These are phyloP conservation scores for Uromys caudimaculatus DNA, from an alignment of 2,797 vertebrate species.

Conservation along the genomic window DNA sequence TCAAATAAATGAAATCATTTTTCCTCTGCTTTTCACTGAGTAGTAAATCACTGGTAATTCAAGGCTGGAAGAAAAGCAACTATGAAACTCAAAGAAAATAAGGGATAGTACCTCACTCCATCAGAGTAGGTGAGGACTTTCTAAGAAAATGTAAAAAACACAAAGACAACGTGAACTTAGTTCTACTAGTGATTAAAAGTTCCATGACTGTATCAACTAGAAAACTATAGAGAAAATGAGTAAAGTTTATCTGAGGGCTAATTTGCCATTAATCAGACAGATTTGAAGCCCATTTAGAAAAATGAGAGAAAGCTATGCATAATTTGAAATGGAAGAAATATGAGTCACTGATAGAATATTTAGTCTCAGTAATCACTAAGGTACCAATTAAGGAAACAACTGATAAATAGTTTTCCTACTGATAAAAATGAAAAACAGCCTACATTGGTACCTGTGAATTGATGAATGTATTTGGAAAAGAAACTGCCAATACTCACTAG, in stretches of 20 bases:
- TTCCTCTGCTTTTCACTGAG: constrained; percentile 78
- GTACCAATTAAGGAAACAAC: constrained; percentile 35
- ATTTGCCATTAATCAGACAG: constrained; percentile 34
- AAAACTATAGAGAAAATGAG: constrained; percentile 31
- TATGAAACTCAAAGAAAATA: constrained; percentile 72
- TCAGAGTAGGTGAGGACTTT: constrained; percentile 55
- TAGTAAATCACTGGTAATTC: constrained; percentile 79
- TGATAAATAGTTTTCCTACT: not conserved
- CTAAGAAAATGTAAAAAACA: constrained; percentile 68
- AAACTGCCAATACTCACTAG: not conserved
- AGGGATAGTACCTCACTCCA: not conserved
- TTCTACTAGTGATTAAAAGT: constrained; percentile 21
- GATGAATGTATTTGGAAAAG: not conserved
- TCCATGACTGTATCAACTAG: not conserved
- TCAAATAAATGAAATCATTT: constrained; percentile 83
- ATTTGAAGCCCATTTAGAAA: constrained; percentile 8
- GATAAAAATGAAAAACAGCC: constrained; percentile 38
- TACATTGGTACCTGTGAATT: constrained; percentile 35
- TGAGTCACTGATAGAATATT: constrained; percentile 29
- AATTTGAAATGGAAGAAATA: constrained; percentile 41
- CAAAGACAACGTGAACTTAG: constrained; percentile 17
- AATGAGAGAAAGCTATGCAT: not conserved
- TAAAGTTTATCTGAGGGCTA: not conserved
- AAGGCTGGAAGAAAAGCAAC: constrained; percentile 67
- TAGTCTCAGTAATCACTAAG: constrained; percentile 49